Evolutionary conservation across 2,797 vertebrate species (phyloP), one percentile per base, ranked within the genome.

Genomic region (Bryconaethiops microstoma): DNA sequence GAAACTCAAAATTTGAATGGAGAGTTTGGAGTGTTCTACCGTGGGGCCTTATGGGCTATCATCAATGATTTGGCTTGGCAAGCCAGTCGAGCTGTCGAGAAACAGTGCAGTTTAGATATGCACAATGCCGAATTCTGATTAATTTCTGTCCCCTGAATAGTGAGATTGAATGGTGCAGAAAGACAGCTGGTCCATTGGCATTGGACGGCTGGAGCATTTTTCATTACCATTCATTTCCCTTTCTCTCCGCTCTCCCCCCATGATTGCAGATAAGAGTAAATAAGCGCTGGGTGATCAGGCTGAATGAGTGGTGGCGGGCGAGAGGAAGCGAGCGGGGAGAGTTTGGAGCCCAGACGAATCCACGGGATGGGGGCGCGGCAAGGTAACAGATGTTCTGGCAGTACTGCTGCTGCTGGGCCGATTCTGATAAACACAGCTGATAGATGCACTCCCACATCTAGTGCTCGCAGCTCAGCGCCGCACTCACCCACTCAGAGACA

Each of bases 341-440:
- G 55, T 62, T 52, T 68, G 76, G 70, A 78, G 77, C 67, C 70
- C 35, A 21, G 40, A 73, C 68, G 57, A 55, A 69, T 86, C 69
- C 59, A 45, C 48, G 73, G 73, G 73, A 76, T 45, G 13, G 67
- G 50, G 35, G 29, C 60, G 21, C 55, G 68, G 78, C 67, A 62
- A 82, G 78, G 71, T 35, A 90, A 89, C 90, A 91, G 90, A 88
- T 91, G 89, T 88, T 90, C 76, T 52, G 62, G 76, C 76, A 82
- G 70, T 16, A 35, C 68, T 71, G 83, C 83, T 82, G 77, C 83
- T 85, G 84, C 78, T 86, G 83, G 83, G 83, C 75, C 52, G 83
- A 84, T 89, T 89, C 73, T 0, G 12, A 89, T 85, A 86, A 85
- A 90, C 80, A 74, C 87, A 89, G 87, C 83, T 89, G 88, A 90